Conservation (phyloP, 2,888 invertebrate genomes). For the Leptinotarsa haldemani region DNA sequence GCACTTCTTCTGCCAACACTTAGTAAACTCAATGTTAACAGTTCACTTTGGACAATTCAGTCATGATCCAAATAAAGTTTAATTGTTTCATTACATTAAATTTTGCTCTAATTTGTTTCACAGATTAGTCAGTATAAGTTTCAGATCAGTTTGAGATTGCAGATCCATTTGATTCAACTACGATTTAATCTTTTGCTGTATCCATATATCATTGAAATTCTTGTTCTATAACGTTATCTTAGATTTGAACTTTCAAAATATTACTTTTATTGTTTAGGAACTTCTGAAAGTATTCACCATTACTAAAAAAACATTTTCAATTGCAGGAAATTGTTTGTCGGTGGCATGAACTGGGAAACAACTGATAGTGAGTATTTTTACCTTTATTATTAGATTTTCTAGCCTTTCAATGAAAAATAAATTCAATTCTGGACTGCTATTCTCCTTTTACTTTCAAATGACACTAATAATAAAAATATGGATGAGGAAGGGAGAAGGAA, state of each 20-base stretch:
- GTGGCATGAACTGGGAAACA: slow-evolving; percentile 98
- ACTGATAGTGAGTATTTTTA: slow-evolving; percentile 89
- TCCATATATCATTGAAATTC: slow-evolving; percentile 50
- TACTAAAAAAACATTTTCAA: slow-evolving; percentile 64
- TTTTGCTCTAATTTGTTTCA: slow-evolving; percentile 48
- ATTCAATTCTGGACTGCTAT: too few species aligned
- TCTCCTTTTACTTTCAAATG: too few species aligned
- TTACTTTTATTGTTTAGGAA: slow-evolving; percentile 48
- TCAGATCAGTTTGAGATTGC: slow-evolving; percentile 66
- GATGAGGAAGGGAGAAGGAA: too few species aligned
- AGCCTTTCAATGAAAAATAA: too few species aligned
- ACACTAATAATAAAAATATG: too few species aligned
- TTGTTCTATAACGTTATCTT: not conserved
- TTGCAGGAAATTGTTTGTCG: slow-evolving; percentile 98
- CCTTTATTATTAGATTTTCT: not conserved
- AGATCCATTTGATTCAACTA: slow-evolving; percentile 65
- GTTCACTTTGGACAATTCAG: slow-evolving; percentile 47
- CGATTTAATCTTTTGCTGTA: slow-evolving; percentile 56
- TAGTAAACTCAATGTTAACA: slow-evolving; percentile 59
- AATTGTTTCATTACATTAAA: slow-evolving; percentile 38
- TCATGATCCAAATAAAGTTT: slow-evolving; percentile 48
- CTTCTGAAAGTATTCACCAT: slow-evolving; percentile 48
- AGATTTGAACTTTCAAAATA: slow-evolving; percentile 21
- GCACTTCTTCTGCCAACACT: slow-evolving; percentile 65
- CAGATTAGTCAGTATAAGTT: slow-evolving; percentile 55